These are phyloP conservation scores for Crocuta crocuta DNA, from an alignment of 2,113 vertebrate genomes.

Conservation along the genomic window DNA sequence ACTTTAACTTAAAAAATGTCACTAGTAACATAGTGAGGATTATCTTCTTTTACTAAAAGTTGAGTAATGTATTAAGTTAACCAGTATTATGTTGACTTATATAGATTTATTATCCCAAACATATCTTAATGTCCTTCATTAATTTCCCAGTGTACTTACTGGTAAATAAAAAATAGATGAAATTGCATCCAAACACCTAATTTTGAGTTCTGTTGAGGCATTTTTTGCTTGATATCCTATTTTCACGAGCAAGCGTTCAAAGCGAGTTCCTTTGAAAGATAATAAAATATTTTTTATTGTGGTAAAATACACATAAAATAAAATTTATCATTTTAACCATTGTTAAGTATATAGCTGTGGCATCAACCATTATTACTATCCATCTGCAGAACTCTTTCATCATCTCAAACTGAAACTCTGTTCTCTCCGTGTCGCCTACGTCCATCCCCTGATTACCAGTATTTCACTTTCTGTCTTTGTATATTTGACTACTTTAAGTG, in stretches of 20 bases:
- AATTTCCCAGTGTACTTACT: conserved; percentile 85
- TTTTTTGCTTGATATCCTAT: conserved; percentile 91
- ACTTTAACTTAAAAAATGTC: background rate
- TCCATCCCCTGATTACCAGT: background rate
- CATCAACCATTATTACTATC: background rate
- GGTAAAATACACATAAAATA: background rate
- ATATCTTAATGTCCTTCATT: background rate
- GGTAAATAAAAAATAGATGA: conserved; percentile 92
- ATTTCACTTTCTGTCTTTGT: background rate
- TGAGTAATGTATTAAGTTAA: background rate
- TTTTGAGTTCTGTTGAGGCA: conserved; percentile 90
- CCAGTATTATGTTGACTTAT: background rate
- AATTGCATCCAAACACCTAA: conserved; percentile 94
- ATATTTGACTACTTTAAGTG: background rate
- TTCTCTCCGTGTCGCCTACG: background rate
- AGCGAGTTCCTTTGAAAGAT: conserved; percentile 86
- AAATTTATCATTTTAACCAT: background rate
- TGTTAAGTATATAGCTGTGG: background rate
- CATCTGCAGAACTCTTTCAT: background rate
- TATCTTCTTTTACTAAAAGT: conserved; percentile 26
- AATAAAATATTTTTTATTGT: conserved; percentile 47
- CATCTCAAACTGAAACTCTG: background rate
- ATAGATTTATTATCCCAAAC: background rate
- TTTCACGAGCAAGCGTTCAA: conserved; percentile 88
- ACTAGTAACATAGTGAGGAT: background rate